Percentiles rank a stretch among this genome's conserved stretches.
Evolutionary conservation across 2,888 invertebrate species (phyloP).

Genomic region (Dyspetes luteomarginatus): DNA sequence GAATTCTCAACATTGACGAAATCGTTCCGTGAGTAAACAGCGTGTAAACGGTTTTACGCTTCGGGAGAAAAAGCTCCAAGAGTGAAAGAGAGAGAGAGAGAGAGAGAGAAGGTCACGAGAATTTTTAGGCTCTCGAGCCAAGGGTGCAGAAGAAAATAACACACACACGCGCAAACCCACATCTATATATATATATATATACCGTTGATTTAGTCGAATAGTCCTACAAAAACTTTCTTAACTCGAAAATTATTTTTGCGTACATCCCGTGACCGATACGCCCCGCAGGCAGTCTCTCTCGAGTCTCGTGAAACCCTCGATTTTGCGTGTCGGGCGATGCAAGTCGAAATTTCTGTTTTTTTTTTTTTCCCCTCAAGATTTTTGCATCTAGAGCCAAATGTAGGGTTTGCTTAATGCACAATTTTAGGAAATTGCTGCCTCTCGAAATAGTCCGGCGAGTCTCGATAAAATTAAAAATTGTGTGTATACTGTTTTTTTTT

Average conservation of each 20-base stretch:
- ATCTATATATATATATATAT: no score
- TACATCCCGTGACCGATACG: slow-evolving; percentile 50
- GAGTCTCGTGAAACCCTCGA: slow-evolving; percentile 29
- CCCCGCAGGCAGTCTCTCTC: slow-evolving; percentile 45
- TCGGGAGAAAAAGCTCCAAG: slow-evolving; percentile 9
- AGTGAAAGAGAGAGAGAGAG: slow-evolving; percentile 16
- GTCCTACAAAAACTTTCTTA: slow-evolving; percentile 1
- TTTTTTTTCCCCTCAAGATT: background rate
- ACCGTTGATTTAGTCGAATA: no score
- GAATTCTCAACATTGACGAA: slow-evolving; percentile 42
- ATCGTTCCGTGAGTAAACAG: slow-evolving; percentile 61
- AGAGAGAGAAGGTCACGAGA: background rate
- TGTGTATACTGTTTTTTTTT: no score
- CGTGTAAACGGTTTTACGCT: slow-evolving; percentile 66
- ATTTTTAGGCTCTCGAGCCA: background rate
- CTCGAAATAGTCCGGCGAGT: background rate
- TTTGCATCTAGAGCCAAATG: background rate
- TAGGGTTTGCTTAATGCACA: background rate
- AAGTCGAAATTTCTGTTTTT: background rate
- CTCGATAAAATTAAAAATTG: background rate
- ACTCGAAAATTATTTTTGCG: slow-evolving; percentile 51
- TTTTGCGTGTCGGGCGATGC: slow-evolving; percentile 2
- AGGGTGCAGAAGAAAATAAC: slow-evolving; percentile 19
- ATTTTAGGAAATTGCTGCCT: background rate
- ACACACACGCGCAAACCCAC: background rate